Conservation (phyloP, 2,113 vertebrate genomes). For the Rhinolophus sinicus region DNA sequence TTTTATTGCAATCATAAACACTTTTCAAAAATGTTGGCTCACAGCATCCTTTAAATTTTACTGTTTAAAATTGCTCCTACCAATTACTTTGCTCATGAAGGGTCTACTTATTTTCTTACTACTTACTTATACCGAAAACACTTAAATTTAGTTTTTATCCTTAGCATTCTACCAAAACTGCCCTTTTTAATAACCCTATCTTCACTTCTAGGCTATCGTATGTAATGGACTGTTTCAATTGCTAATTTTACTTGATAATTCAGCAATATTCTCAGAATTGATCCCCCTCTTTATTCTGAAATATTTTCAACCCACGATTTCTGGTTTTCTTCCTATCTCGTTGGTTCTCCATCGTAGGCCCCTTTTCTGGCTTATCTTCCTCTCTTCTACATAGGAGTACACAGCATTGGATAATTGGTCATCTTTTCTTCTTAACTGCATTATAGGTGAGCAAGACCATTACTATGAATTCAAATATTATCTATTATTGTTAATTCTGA, state of each 20-base stretch:
- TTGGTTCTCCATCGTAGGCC: background rate
- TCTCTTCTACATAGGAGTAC: background rate
- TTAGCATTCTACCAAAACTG: background rate
- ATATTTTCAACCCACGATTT: background rate
- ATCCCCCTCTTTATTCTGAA: background rate
- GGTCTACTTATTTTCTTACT: background rate
- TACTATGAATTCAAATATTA: background rate
- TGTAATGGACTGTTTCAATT: background rate
- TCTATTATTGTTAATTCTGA: background rate
- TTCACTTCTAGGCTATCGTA: background rate
- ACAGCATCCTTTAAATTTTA: background rate
- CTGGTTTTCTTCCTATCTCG: background rate
- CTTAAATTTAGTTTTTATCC: background rate
- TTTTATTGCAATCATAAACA: background rate
- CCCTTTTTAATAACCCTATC: background rate
- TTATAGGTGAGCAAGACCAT: background rate
- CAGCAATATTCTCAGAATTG: background rate
- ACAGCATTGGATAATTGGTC: background rate
- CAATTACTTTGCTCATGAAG: background rate
- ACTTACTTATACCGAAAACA: background rate
- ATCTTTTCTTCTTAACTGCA: background rate
- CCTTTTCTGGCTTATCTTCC: background rate
- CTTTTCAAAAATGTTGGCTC: background rate
- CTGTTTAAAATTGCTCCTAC: background rate
- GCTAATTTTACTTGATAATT: background rate